Percentiles rank a stretch among this genome's conserved stretches.
Conservation (phyloP, 2,113 vertebrate species). For the Colaptes auratus region DNA sequence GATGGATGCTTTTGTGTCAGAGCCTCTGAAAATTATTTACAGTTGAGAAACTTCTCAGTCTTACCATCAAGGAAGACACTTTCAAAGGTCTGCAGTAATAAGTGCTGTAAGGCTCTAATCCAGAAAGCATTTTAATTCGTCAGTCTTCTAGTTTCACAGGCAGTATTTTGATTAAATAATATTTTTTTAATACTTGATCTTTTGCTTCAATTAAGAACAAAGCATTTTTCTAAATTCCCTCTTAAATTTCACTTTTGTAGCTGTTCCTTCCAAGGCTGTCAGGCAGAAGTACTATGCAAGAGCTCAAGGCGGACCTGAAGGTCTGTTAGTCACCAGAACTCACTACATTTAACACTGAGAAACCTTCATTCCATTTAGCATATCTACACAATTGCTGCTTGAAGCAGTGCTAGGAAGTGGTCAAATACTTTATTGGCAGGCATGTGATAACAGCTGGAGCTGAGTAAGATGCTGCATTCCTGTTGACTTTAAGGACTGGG, state of each 20-base stretch:
- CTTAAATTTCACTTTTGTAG: background rate
- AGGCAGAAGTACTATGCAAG: background rate
- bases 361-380: background rate
- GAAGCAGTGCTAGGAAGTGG: background rate
- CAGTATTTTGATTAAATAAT: background rate
- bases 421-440: background rate
- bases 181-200: background rate
- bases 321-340: background rate
- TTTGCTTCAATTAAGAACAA: background rate
- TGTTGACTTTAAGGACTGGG: slow-evolving; percentile 10
- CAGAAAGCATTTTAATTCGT: background rate
- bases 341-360: background rate
- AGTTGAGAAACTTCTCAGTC: background rate
- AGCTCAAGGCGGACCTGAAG: background rate
- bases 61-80: background rate
- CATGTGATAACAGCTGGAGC: background rate
- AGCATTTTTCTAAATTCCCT: background rate
- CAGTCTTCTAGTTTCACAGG: background rate
- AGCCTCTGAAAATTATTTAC: background rate
- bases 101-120: background rate
- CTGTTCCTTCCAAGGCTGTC: background rate
- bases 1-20: background rate
- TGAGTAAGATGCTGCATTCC: slow-evolving; percentile 4
- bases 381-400: background rate
- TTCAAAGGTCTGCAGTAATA: background rate